Conservation (phyloP, 2,888 invertebrate species). For the Malthinus seriepunctatus region DNA sequence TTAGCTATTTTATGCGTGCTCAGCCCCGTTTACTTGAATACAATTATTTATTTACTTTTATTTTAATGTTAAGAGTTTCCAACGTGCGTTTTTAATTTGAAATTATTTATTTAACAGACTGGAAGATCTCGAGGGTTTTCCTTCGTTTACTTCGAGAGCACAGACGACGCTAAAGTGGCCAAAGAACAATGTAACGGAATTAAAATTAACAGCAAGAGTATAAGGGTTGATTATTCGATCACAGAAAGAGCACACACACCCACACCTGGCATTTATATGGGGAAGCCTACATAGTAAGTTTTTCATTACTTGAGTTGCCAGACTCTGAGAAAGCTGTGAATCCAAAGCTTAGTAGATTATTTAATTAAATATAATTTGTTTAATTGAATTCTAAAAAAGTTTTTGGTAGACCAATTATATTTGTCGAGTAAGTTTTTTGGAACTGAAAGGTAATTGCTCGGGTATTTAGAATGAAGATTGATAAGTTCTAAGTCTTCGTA, state of each 20-base stretch:
- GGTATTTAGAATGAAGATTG: conserved; percentile 16
- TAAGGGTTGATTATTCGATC: conserved; percentile 94
- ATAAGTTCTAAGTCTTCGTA: conserved; percentile 34
- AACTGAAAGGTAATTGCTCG: conserved; percentile 8
- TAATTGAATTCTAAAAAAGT: not conserved
- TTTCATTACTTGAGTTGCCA: not conserved
- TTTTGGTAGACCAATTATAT: not conserved
- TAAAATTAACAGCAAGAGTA: conserved; percentile 91
- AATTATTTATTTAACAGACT: conserved; percentile 61
- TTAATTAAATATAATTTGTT: not conserved
- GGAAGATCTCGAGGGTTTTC: conserved; percentile 94
- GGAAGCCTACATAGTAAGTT: conserved; percentile 81
- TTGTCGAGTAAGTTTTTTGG: conserved; percentile 11
- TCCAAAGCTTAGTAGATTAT: not conserved
- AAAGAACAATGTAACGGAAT: conserved; percentile 93
- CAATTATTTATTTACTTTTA: conserved; percentile 20
- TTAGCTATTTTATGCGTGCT: conserved; percentile 34
- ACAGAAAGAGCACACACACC: conserved; percentile 96
- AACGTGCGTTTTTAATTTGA: not conserved
- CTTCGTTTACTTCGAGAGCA: conserved; percentile 90
- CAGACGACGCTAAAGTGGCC: conserved; percentile 89
- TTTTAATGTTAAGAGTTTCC: not conserved
- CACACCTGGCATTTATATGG: conserved; percentile 97
- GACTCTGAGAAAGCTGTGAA: no score
- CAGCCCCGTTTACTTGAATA: conserved; percentile 44